Base-by-base conservation (phyloP, 2,113 vertebrate species). In the Onychorhynchus coronatus region DNA sequence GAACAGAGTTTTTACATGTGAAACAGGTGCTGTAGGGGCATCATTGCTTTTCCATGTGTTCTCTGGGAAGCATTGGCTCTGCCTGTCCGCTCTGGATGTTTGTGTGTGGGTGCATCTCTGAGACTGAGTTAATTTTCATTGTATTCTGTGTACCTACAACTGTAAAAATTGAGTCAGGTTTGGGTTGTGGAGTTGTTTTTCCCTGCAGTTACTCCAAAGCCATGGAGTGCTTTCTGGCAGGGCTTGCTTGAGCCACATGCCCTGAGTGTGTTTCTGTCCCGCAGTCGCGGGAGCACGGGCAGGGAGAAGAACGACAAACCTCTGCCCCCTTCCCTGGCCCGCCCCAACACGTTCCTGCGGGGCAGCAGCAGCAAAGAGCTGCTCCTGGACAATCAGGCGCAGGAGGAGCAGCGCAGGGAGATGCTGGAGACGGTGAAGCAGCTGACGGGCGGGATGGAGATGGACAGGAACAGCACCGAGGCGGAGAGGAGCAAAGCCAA, bases 221-320 rank as follows among this genome's bases (percentile, higher is more conserved):
- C 39, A 1, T 16, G 1, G 1, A 1, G 31, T 20, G 0, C 9
- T 42, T 50, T 24, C 12, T 52, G 1, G 15, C 11, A 52, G 50
- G 50, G 50, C 8, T 28, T 52, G 8, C 25, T 52, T 16, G 50
- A 28, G 50, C 50, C 50, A 28, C 50, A 27, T 52, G 4, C 2
- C 13, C 4, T 13, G 31, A 21, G 35, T 2, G 0, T 6, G 27
- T 81, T 92, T 65, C 25, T 19, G n/a, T 85, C 93, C 20, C 13
- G 67, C 93, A 98, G 98, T 89, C 98, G 99, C 1, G 98, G 98
- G 95, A 99, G 98, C 90, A 95, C 95, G 2, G 98, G 98, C 89
- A 98, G 99, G 62, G 99, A 99, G 93, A 99, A 99, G 96, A 98
- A 98, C 1, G 99, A 99, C 84, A 99, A 99, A 96, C 95, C 98